These are phyloP conservation scores for Penaeus japonicus DNA, from an alignment of 1,140 invertebrate species.

Conservation along the genomic window DNA sequence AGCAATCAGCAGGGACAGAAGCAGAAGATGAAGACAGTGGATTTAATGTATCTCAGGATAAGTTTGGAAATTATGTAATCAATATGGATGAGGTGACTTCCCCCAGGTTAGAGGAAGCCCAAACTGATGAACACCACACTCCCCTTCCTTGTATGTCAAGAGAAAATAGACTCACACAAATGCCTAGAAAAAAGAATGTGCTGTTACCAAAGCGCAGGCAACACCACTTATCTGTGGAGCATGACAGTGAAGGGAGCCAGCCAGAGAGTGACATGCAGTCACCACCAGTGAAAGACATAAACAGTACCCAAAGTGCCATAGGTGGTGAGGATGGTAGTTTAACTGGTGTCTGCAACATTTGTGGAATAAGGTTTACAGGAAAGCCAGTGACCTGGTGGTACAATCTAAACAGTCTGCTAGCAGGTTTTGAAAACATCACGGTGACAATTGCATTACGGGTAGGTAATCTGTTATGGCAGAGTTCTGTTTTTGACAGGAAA, in stretches of 20 bases:
- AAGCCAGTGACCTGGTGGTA: slow-evolving; percentile 34
- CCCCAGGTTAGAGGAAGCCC: background rate
- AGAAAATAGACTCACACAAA: background rate
- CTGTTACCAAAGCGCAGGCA: slow-evolving; percentile 32
- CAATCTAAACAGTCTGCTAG: slow-evolving; percentile 27
- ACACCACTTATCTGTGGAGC: slow-evolving; percentile 7
- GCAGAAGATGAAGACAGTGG: slow-evolving; percentile 28
- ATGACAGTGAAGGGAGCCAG: background rate
- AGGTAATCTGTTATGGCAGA: background rate
- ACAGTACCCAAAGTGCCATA: background rate
- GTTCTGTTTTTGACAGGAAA: background rate
- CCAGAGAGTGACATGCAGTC: background rate
- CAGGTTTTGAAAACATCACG: slow-evolving; percentile 29
- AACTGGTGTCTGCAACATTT: slow-evolving; percentile 38
- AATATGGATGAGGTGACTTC: slow-evolving; percentile 13
- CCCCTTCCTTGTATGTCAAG: too few species aligned
- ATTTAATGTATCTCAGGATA: slow-evolving; percentile 38
- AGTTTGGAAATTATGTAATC: slow-evolving; percentile 38
- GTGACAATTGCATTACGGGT: slow-evolving; percentile 37
- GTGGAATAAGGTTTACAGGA: slow-evolving; percentile 28
- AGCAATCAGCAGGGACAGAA: background rate
- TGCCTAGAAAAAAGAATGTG: slow-evolving; percentile 31
- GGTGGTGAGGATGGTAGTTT: background rate
- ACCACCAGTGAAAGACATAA: background rate
- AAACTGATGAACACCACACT: background rate